Percentiles rank a stretch among this genome's conserved stretches.
phyloP scores from a whole-genome alignment of 2,113 vertebrate species.

The Trinectes maculatus region DNA sequence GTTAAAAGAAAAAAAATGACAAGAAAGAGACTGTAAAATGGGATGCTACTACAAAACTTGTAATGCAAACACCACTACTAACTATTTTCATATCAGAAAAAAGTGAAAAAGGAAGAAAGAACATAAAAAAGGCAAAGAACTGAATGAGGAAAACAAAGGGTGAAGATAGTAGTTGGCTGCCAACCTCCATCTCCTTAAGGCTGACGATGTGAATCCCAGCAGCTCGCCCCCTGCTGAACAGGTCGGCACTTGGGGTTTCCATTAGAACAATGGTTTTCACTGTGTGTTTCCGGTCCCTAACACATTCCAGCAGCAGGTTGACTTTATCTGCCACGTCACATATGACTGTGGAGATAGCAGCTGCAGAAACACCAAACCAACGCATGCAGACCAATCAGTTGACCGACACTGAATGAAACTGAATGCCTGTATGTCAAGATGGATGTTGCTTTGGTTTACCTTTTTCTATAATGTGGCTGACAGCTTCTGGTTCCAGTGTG shows the following conservation, averaged over 20 bases:
- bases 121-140: not conserved
- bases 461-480: conserved; percentile 88
- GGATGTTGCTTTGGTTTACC: conserved; percentile 72
- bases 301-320: conserved; percentile 80
- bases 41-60: too few species aligned
- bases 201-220: conserved; percentile 86
- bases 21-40: not conserved
- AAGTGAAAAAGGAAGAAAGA: too few species aligned
- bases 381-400: not conserved
- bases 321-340: conserved; percentile 89
- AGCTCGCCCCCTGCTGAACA: conserved; percentile 81
- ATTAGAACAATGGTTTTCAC: conserved; percentile 88
- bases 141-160: not conserved
- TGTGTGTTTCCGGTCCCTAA: conserved; percentile 78
- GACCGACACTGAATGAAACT: not conserved
- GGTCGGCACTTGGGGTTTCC: conserved; percentile 81
- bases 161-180: not conserved
- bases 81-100: too few species aligned
- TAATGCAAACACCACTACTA: too few species aligned
- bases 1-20: not conserved
- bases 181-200: conserved; percentile 87
- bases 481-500: conserved; percentile 90
- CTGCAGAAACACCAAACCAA: conserved; percentile 64
- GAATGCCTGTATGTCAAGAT: too few species aligned
- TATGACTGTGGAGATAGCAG: conserved; percentile 86